Evolutionary conservation across 35 echinoderm and acorn worm genomes (phyloP).

Genomic region (Eucidaris tribuloides): DNA sequence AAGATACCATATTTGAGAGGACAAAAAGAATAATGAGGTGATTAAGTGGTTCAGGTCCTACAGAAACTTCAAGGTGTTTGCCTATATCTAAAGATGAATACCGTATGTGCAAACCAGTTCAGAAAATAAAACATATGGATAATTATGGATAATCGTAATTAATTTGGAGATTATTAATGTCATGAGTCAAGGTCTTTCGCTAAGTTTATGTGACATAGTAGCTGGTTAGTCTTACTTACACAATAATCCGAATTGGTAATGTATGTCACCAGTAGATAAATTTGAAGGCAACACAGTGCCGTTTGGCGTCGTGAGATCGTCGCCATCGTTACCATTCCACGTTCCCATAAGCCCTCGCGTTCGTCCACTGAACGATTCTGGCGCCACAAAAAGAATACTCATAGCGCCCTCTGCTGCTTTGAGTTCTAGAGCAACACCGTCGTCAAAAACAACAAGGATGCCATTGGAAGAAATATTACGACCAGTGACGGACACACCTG

Average conservation of each 20-base stretch:
- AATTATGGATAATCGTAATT: no score
- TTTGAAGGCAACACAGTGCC: neutral
- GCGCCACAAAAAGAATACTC: neutral
- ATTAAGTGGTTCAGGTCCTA: no score
- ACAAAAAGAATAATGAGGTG: no score
- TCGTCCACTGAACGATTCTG: neutral
- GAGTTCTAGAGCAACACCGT: neutral
- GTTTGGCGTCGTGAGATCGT: slow-evolving; percentile 19
- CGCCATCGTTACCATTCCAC: slow-evolving; percentile 11
- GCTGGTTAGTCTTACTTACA: no score
- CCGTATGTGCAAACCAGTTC: no score
- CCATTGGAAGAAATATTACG: neutral
- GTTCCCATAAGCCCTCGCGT: slow-evolving; percentile 49
- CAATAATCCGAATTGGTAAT: slow-evolving; percentile 18
- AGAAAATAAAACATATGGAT: no score
- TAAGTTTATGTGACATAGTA: no score
- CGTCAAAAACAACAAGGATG: slow-evolving; percentile 3
- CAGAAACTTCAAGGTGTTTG: no score
- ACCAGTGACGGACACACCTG: neutral
- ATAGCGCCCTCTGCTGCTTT: slow-evolving; percentile 3
- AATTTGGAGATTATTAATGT: no score
- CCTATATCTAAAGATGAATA: no score
- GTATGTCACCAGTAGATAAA: neutral
- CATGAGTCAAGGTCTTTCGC: no score
- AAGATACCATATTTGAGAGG: no score